Percentiles rank a stretch among this genome's conserved stretches.
Conservation (phyloP, 2,888 invertebrate species). For the Vannuccia rotundouncinata region DNA sequence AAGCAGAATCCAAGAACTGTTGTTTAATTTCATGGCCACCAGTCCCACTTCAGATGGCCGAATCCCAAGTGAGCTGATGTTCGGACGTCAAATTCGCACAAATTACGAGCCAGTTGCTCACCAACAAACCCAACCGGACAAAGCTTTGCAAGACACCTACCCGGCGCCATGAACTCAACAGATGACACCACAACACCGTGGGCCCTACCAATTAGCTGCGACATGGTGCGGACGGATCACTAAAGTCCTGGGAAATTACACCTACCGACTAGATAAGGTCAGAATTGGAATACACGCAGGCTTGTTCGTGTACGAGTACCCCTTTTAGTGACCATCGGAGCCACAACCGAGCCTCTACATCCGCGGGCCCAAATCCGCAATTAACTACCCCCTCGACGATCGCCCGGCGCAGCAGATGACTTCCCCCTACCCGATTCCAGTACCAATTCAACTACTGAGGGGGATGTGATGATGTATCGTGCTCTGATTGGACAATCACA, state of each 20-base stretch:
- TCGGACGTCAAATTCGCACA: neutral
- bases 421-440: neutral
- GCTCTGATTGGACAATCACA: neutral
- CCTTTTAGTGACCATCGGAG: neutral
- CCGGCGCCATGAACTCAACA: no score
- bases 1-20: constrained; percentile 10
- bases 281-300: constrained; percentile 17
- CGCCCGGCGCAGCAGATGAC: neutral
- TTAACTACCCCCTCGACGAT: neutral
- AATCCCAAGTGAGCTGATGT: constrained; percentile 1
- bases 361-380: neutral
- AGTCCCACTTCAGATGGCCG: constrained; percentile 1
- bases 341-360: neutral
- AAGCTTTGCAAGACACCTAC: no score
- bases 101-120: neutral
- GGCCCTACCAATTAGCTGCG: constrained; percentile 30
- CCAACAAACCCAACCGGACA: no score
- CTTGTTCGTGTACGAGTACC: neutral
- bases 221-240: neutral
- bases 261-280: constrained; percentile 24
- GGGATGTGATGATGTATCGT: neutral
- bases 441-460: neutral
- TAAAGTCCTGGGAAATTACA: constrained; percentile 33
- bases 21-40: neutral
- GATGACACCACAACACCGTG: neutral